Base-by-base conservation (phyloP, 2,888 invertebrate species). In the Amitus sp. region DNA sequence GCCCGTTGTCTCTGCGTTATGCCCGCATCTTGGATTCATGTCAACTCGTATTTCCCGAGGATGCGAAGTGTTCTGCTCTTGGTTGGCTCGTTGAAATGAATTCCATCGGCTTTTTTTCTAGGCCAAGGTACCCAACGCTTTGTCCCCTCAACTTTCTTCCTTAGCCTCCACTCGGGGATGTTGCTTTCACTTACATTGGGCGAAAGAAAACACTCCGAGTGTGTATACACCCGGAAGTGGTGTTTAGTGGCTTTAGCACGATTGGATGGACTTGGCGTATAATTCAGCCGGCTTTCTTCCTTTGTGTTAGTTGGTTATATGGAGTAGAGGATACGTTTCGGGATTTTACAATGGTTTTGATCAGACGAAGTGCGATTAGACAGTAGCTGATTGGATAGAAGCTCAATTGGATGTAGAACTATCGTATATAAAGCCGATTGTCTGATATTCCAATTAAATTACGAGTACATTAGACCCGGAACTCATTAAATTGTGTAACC, bases 11-110 rank as follows among this genome's bases (percentile, higher is more conserved):
- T 63, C 67, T 58, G 60, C 61, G 60, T 62, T 62, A 48, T 60
- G 53, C 52, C 49, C 50, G 30, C 56, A 61, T 51, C 48, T 57
- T 9, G 69, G 68, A 62, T 68, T 67, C 63, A 58, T 61, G 67
- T 68, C 66, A 62, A 66, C 65, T 70, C 65, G 65, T 62, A 66
- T 71, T 69, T 69, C 63, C 65, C 69, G 70, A 62, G 66, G 66
- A 65, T 51, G 54, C 62, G 62, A 52, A 52, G 42, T 48, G 52
- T 52, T 47, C 42, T 37, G 47, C 46, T 50, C 40, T 27, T 46
- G 48, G 52, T 51, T 47, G 42, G 57, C 33, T 13, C 50, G 50
- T 47, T 51, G 47, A 58, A 58, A 58, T 58, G 58, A 47, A 47
- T 57, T 58, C 47, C 51, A 50, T 58, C 47, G 40, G 42, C 48